phyloP scores from a whole-genome alignment of 2,113 vertebrate species.

The Eclectus roratus region DNA sequence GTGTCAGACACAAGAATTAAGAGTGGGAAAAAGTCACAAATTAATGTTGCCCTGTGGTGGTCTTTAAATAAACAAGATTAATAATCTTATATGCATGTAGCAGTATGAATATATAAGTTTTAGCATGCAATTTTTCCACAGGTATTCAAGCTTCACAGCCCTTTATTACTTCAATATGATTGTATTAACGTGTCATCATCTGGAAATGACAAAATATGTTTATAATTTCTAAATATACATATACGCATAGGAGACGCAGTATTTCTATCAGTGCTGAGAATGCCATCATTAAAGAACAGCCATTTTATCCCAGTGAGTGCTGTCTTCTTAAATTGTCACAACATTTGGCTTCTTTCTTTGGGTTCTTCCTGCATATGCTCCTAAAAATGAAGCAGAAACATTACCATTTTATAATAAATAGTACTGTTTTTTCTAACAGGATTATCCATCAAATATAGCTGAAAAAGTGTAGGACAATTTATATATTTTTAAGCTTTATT shows the following conservation, averaged over 20 bases:
- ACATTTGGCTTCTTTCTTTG: slow-evolving; percentile 86
- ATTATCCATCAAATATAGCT: background rate
- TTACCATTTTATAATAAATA: background rate
- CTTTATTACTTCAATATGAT: background rate
- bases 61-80: background rate
- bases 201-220: background rate
- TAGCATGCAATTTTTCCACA: slow-evolving; percentile 23
- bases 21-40: background rate
- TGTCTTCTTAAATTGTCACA: slow-evolving; percentile 85
- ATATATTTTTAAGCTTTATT: background rate
- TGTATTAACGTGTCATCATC: background rate
- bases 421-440: background rate
- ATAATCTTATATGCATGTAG: background rate
- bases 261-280: background rate
- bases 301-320: slow-evolving; percentile 77
- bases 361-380: slow-evolving; percentile 84
- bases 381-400: slow-evolving; percentile 69
- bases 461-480: background rate
- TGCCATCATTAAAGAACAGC: background rate
- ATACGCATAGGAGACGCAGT: background rate
- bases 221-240: background rate
- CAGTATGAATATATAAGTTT: background rate
- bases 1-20: background rate
- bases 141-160: background rate
- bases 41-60: background rate